Evolutionary conservation across 2,113 vertebrate genomes (phyloP), one percentile per base, ranked within the genome.

Genomic region (Meriones unguiculatus): DNA sequence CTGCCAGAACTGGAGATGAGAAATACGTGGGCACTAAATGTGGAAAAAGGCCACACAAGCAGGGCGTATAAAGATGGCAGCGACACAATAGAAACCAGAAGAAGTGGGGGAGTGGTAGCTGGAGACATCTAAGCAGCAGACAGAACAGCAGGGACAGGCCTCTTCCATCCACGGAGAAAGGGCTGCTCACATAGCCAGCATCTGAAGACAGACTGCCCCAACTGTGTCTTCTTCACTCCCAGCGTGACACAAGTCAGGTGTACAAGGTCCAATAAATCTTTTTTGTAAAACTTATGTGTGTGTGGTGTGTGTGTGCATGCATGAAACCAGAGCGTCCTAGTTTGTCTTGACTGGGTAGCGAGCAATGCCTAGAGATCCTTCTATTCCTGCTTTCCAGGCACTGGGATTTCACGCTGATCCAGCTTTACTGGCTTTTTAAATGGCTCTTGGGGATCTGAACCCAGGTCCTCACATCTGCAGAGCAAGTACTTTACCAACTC

Each of bases 1-100:
- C 94, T 95, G 86, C 90, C 69, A 93, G 72, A 73, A 87, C 38
- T 87, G 88, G 82, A 95, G 96, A 84, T 92, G 57, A 93, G 75
- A 91, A 94, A 93, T 94, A 95, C 67, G 94, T 54, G 93, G 77
- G 64, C 57, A 59, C 38, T 92, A 52, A 87, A 69, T 86, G 76
- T 54, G 93, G 64, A 88, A 57, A 35, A 65, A 35, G 80, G 87
- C 87, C 94, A 96, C 95, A 97, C 80, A 95, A 52, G 94, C 67
- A 38, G 87, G 77, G 35, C 93, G 70, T 65, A 64, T 35, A 91
- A 93, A 89, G 87, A 77, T 80, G 22, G 20, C 65, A 96, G 25
- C 0, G 3, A 54, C 88, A 94, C 77, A 85, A 96, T 35, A 89
- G 67, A 46, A 84, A 92, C 52, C 87, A 92, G 76, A 85, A 87